Conservation (phyloP, 2,113 vertebrate species). For the Leptosomus discolor region DNA sequence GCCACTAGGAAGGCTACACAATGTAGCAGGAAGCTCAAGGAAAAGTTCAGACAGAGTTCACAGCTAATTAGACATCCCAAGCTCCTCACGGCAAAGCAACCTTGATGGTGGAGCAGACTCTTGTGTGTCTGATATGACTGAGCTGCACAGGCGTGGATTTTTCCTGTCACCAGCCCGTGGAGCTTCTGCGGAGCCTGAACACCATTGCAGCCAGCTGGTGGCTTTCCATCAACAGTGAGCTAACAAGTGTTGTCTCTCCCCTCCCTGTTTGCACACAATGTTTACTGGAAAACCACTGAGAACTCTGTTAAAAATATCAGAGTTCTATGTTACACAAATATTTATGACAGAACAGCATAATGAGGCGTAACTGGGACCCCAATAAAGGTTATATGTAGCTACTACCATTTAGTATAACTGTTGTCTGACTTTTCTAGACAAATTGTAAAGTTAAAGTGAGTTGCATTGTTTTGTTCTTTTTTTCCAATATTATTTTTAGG, state of each 20-base stretch:
- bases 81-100: background rate
- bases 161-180: background rate
- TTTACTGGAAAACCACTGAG: background rate
- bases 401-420: background rate
- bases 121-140: rapidly evolving
- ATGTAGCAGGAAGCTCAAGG: background rate
- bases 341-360: background rate
- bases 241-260: background rate
- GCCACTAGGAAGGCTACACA: background rate
- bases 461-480: rapidly evolving
- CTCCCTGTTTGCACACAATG: background rate
- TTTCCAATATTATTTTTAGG: background rate
- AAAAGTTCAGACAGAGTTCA: slow-evolving; percentile 47
- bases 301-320: background rate
- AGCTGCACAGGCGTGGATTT: rapidly evolving
- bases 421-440: background rate
- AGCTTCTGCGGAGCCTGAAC: background rate
- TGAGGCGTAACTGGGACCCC: background rate
- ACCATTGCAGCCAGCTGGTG: background rate
- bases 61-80: background rate
- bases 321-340: background rate
- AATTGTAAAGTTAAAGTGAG: background rate
- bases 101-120: background rate
- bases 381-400: background rate
- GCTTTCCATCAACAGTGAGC: background rate